Evolutionary conservation across 2,888 invertebrate genomes (phyloP).

Genomic region (Urechis unicinctus): DNA sequence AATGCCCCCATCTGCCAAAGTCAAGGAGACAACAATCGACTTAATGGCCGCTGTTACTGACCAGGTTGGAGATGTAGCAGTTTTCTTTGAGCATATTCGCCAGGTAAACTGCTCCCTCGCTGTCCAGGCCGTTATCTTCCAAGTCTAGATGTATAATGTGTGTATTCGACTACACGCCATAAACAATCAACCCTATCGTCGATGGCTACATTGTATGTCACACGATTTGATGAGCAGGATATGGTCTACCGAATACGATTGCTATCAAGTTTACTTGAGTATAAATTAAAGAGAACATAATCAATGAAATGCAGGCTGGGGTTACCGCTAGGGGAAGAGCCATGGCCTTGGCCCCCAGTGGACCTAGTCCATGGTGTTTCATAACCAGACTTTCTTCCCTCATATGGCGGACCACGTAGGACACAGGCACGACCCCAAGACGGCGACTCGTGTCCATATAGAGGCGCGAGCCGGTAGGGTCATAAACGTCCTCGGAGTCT

Average conservation of each 20-base stretch:
- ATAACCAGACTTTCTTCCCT: slow-evolving; percentile 25
- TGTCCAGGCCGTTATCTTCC: slow-evolving; percentile 39
- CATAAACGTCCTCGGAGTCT: too few relatives aligned
- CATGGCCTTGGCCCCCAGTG: slow-evolving; percentile 34
- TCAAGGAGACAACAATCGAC: too few relatives aligned
- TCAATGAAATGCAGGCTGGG: neutral
- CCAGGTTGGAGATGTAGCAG: slow-evolving; percentile 34
- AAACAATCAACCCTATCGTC: neutral
- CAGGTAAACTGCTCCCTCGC: slow-evolving; percentile 31
- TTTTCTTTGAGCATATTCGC: slow-evolving; percentile 39
- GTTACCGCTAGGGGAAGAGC: slow-evolving; percentile 30
- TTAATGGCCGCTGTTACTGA: slow-evolving; percentile 8
- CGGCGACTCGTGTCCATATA: slow-evolving; percentile 28
- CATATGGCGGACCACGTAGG: slow-evolving; percentile 37
- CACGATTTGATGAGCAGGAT: too few relatives aligned
- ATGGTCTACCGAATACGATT: too few relatives aligned
- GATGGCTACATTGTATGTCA: neutral
- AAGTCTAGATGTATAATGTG: slow-evolving; percentile 30
- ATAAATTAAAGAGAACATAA: too few relatives aligned
- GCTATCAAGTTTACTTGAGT: too few relatives aligned
- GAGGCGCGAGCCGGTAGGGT: too few relatives aligned
- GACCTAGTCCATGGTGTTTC: slow-evolving; percentile 37
- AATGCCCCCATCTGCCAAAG: too few relatives aligned
- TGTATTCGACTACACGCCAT: slow-evolving; percentile 28
- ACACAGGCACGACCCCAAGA: slow-evolving; percentile 29